Base-by-base conservation (phyloP, 2,797 vertebrate genomes). In the Tapirus indicus region DNA sequence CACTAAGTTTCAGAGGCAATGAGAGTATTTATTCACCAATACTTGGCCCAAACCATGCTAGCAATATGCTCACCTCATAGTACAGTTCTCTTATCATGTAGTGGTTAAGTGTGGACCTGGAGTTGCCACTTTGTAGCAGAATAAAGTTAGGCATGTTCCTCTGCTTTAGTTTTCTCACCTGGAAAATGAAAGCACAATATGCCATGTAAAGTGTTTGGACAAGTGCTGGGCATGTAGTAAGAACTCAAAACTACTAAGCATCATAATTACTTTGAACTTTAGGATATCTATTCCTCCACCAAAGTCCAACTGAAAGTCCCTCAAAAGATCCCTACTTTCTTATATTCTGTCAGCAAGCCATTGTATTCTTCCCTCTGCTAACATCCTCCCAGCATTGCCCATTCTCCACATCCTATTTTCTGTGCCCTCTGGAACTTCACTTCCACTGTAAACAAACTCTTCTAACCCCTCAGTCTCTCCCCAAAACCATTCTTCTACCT, bases 11-110 rank as follows among this genome's bases (percentile, higher is more conserved):
- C 25, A 79, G 25, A 75, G 17, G 16, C 5, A 47, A 41, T 85
- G 74, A 88, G 95, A 89, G 72, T 88, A 62, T 79, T 71, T 86
- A 29, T 83, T 90, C 54, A 92, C 23, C 35, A 56, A 44, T 86
- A 93, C 27, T 25, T 90, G 6, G 4, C 21, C 29, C 35, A 96
- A 49, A 86, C 27, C 4, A 79, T 54, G 14, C 17, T 52, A 47
- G 49, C n/a, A 64, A 52, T 11, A 71, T 11, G 5, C n/a, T 9
- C 2, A 23, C 13, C 23, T 92, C 49, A 56, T 35, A n/a, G 27
- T 41, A 25, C 1, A 18, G 1, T 78, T 90, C 18, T 90, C 49
- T 60, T 71, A 21, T 29, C 3, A 18, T 32, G 0, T 4, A 75
- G 13, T 68, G 16, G 7, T 90, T 56, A 92, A 9, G 27, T 72